Base-by-base conservation (phyloP, 2,888 invertebrate genomes). In the Chydorus sphaericus region DNA sequence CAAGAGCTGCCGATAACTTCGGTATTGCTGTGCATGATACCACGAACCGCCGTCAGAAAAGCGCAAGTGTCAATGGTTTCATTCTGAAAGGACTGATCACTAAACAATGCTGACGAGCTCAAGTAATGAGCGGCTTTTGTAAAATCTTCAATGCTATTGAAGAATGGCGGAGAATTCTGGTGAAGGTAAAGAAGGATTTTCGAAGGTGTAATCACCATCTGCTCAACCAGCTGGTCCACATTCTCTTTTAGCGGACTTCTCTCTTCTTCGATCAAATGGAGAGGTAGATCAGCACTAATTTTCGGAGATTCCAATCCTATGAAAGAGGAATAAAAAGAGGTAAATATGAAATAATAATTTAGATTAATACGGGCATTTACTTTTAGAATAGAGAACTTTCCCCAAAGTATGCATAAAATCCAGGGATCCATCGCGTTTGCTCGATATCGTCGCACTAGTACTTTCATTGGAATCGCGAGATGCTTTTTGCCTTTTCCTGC, bases 11-110 rank as follows among this genome's bases (percentile, higher is more conserved):
- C 38, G 16, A 18, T 7, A 38, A 2, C 20, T 38, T 2, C 8
- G n/a, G 51, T 51, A 36, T 51, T 51, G 51, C 51, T 31, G 18
- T 28, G 29, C 51, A 51, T 33, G 4, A 51, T 14, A 11, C 51
- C 51, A 3, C 51, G 51, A 6, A 51, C 20, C 4, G 18, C 30
- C 18, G 33, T 33, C 31, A 51, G 31, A 30, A 51, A 36, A 2
- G 51, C 7, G 16, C 20, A 51, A 16, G 30, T 36, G 1, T 51
- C 51, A n/a, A 33, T 23, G 20, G 11, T 18, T 2, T 51, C 51
- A n/a, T 33, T 30, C 10, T 44, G 11, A 11, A 16, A 8, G 8
- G 26, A 18, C 7, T 44, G 44, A 14, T 20, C 26, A 14, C 44
- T 3, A 44, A 44, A n/a, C 1, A 36, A 51, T 7, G 30, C 51